phyloP scores from a whole-genome alignment of 2,888 invertebrate species.

The Pelosia muscerda region DNA sequence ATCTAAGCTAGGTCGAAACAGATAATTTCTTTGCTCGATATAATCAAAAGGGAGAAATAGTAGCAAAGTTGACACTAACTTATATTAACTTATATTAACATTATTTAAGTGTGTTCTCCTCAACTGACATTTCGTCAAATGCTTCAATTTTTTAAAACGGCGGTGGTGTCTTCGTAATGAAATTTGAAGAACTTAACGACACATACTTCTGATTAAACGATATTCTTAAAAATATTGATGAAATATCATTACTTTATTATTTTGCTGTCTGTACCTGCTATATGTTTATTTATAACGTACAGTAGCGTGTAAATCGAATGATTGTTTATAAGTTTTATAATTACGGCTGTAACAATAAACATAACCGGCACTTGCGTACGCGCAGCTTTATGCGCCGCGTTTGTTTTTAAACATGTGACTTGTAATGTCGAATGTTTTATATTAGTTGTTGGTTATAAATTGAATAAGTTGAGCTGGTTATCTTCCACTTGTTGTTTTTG shows the following conservation, averaged over 20 bases:
- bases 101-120: not conserved
- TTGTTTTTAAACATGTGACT: constrained; percentile 19
- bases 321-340: constrained; percentile 81
- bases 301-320: constrained; percentile 78
- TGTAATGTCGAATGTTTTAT: constrained; percentile 13
- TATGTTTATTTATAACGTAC: constrained; percentile 75
- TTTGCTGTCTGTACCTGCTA: constrained; percentile 60
- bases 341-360: constrained; percentile 74
- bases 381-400: constrained; percentile 29
- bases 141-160: too few species aligned
- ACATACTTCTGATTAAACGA: too few species aligned
- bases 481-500: constrained; percentile 16
- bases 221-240: too few species aligned
- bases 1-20: not conserved
- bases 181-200: too few species aligned
- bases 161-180: too few species aligned
- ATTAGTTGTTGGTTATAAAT: constrained; percentile 16
- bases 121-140: not conserved
- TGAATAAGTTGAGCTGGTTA: constrained; percentile 14
- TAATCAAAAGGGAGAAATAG: not conserved
- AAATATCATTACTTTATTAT: constrained; percentile 10
- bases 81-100: too few species aligned
- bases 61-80: too few species aligned
- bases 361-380: constrained; percentile 62
- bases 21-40: not conserved